phyloP scores from a whole-genome alignment of 2,113 vertebrate species.

The Delphinapterus leucas region DNA sequence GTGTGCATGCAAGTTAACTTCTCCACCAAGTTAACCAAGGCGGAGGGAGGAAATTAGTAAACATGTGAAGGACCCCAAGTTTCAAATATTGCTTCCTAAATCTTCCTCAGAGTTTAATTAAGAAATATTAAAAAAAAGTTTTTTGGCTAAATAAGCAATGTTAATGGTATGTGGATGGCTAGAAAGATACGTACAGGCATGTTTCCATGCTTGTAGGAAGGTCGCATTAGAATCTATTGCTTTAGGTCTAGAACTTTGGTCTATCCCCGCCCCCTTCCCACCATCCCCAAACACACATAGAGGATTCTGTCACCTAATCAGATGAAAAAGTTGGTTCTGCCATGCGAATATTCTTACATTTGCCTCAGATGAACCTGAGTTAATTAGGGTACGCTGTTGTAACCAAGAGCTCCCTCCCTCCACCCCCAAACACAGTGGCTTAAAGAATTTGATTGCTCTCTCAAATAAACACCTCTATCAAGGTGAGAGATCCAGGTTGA shows the following conservation, averaged over 20 bases:
- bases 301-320: neutral
- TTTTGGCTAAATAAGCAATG: neutral
- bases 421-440: neutral
- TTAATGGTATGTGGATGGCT: neutral
- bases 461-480: neutral
- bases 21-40: neutral
- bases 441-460: neutral
- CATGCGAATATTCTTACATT: neutral
- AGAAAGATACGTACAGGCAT: neutral
- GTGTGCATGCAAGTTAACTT: neutral
- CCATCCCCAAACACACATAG: neutral
- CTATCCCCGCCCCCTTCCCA: accelerated
- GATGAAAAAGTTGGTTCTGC: neutral
- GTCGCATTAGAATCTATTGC: neutral
- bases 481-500: neutral
- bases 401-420: neutral
- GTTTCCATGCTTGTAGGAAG: neutral
- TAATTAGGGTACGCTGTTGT: neutral
- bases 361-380: neutral
- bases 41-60: neutral
- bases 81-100: neutral
- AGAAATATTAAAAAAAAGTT: neutral
- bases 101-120: neutral
- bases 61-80: neutral
- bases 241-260: neutral